Evolutionary conservation across 2,888 invertebrate genomes (phyloP).

Genomic region (Criorhina ranunculi): DNA sequence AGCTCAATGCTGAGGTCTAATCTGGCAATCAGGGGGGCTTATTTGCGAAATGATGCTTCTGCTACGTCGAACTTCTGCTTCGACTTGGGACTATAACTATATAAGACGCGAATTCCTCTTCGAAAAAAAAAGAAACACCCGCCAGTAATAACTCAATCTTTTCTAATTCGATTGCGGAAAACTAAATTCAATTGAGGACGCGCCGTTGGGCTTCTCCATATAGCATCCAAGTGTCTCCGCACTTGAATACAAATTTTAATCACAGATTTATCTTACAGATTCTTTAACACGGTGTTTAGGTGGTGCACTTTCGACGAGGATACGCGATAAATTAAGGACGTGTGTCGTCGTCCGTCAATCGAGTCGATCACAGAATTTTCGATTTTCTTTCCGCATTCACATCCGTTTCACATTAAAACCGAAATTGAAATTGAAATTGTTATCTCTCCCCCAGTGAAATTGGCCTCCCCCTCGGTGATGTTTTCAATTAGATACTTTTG

Average conservation of each 20-base stretch:
- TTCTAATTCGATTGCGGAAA: slow-evolving; percentile 69
- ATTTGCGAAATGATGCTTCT: slow-evolving; percentile 1
- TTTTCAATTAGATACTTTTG: slow-evolving; percentile 61
- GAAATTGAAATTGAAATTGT: slow-evolving; percentile 47
- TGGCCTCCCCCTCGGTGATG: slow-evolving; percentile 59
- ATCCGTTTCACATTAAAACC: slow-evolving; percentile 73
- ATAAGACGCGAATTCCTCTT: slow-evolving; percentile 4
- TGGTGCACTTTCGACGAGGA: slow-evolving; percentile 10
- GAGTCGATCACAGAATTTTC: slow-evolving; percentile 39
- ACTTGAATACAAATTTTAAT: slow-evolving; percentile 37
- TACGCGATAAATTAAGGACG: slow-evolving; percentile 22
- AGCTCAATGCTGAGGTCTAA: slow-evolving; percentile 3
- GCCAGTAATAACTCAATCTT: slow-evolving; percentile 57
- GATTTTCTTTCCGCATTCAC: slow-evolving; percentile 65
- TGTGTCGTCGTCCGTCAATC: slow-evolving; percentile 27
- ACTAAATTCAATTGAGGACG: slow-evolving; percentile 65
- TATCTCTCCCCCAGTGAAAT: slow-evolving; percentile 43
- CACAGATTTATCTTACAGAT: slow-evolving; percentile 24
- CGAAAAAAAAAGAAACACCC: neutral
- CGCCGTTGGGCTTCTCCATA: slow-evolving; percentile 38
- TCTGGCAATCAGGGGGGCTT: neutral
- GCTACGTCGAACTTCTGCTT: neutral
- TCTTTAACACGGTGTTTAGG: neutral
- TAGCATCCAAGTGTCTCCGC: slow-evolving; percentile 37
- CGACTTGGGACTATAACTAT: slow-evolving; percentile 1